Conservation (phyloP, 2,888 invertebrate genomes). For the Drosophila helvetica region DNA sequence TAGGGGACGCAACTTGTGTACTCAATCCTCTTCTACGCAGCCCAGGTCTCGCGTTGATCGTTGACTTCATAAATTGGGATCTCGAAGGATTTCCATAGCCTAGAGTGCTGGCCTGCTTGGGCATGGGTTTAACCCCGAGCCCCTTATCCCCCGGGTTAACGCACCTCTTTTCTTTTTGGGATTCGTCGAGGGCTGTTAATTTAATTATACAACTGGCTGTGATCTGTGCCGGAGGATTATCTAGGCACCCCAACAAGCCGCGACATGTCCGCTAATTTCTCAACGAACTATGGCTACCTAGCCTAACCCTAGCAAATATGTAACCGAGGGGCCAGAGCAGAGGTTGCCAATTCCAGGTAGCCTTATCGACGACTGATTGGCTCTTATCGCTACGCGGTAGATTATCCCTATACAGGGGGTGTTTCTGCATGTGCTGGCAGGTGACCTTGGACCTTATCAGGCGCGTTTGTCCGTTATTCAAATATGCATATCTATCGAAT, state of each 20-base stretch:
- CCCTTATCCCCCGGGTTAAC: not conserved
- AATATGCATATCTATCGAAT: too few relatives aligned
- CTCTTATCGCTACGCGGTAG: constrained; percentile 4
- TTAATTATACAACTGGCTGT: constrained; percentile 6
- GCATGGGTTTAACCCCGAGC: not conserved
- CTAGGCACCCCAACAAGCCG: constrained; percentile 4
- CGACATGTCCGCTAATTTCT: constrained; percentile 10
- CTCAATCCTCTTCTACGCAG: not conserved
- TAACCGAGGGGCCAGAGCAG: not conserved
- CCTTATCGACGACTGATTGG: not conserved
- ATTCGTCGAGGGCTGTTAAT: constrained; percentile 7
- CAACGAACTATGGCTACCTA: constrained; percentile 16
- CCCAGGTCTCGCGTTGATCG: not conserved
- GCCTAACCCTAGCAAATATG: not conserved
- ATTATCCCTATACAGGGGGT: not conserved
- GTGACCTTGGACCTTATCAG: not conserved
- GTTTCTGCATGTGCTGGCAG: not conserved
- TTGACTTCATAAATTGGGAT: not conserved
- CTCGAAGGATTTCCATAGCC: not conserved
- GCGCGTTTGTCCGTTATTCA: not conserved
- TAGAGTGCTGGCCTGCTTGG: not conserved
- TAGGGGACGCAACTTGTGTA: too few relatives aligned
- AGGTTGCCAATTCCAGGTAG: constrained; percentile 6
- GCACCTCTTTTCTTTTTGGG: not conserved
- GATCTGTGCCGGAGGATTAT: not conserved